Conservation (phyloP, 2,113 vertebrate species). For the Campylomormyrus tamandua region DNA sequence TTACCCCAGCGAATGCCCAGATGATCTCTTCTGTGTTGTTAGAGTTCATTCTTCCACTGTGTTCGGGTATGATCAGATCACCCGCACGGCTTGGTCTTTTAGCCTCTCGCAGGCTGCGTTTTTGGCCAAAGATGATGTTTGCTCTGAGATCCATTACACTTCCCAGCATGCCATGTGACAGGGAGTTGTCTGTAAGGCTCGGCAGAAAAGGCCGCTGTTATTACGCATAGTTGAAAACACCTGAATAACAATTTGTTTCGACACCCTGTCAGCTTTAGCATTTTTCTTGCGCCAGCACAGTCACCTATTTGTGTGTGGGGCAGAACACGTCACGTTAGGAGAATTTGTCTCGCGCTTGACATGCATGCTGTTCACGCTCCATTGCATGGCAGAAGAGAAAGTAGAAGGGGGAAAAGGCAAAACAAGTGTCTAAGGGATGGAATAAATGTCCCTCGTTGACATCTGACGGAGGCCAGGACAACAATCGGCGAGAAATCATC, state of each 20-base stretch:
- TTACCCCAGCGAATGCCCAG: background rate
- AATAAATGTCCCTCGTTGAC: background rate
- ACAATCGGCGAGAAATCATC: background rate
- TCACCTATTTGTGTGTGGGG: background rate
- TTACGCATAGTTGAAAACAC: background rate
- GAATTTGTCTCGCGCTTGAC: background rate
- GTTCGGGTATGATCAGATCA: constrained; percentile 5
- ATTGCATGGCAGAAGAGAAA: background rate
- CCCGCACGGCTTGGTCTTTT: background rate
- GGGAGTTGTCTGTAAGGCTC: background rate
- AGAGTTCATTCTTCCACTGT: background rate
- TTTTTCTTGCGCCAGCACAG: background rate
- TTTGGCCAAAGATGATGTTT: background rate
- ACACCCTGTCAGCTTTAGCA: background rate
- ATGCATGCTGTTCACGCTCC: background rate
- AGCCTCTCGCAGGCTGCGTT: background rate
- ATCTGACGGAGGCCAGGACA: background rate
- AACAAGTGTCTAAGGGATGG: background rate
- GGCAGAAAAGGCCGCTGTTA: background rate
- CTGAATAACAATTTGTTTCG: background rate
- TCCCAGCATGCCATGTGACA: background rate
- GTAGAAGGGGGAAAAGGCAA: background rate
- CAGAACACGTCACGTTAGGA: background rate
- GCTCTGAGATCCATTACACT: background rate
- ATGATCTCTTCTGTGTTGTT: background rate